Conservation (phyloP, 2,888 invertebrate species). For the Melipona beecheii region DNA sequence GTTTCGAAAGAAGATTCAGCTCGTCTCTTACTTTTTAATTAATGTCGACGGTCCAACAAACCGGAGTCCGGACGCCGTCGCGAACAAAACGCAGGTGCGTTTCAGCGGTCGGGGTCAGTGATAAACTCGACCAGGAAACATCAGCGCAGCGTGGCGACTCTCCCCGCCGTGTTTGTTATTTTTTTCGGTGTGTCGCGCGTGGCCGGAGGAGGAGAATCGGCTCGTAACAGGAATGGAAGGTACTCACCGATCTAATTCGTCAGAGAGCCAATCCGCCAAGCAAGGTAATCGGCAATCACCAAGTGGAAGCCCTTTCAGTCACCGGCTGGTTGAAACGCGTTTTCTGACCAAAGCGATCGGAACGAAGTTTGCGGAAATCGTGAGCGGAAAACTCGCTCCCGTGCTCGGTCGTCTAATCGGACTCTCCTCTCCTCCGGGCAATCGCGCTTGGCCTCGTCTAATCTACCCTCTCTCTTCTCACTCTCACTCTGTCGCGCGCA, state of each 20-base stretch:
- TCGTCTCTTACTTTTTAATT: not conserved
- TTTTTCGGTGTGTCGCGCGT: not conserved
- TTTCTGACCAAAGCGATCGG: constrained; percentile 36
- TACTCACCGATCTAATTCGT: constrained; percentile 50
- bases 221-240: constrained; percentile 26
- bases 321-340: constrained; percentile 16
- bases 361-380: constrained; percentile 26
- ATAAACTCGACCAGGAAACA: not conserved
- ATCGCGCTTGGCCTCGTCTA: constrained; percentile 33
- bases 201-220: not conserved
- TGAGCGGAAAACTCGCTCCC: constrained; percentile 19
- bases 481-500: not conserved
- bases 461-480: not conserved
- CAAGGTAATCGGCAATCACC: constrained; percentile 30
- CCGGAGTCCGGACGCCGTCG: not conserved
- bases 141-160: not conserved
- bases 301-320: constrained; percentile 13
- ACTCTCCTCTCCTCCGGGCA: constrained; percentile 24
- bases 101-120: not conserved
- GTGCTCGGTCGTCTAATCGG: constrained; percentile 13
- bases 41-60: not conserved
- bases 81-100: not conserved
- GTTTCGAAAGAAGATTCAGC: not conserved
- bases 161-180: not conserved
- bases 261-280: constrained; percentile 31